Base-by-base conservation (phyloP, 2,888 invertebrate genomes). In the Dinocampus coccinellae region DNA sequence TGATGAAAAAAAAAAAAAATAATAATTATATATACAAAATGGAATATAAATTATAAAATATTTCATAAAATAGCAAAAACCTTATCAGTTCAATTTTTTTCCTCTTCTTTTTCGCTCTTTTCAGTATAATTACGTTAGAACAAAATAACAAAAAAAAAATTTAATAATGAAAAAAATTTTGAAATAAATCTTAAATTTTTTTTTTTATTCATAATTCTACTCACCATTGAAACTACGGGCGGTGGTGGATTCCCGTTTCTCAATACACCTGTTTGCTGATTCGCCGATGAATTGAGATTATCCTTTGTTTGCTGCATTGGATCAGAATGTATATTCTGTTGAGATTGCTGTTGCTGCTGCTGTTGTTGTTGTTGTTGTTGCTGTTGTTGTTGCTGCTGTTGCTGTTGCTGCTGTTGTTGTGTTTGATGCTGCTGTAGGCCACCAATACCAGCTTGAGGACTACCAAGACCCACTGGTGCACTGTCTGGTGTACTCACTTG, bases 251-350 rank as follows among this genome's bases (percentile, higher is more conserved):
- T 87, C 75, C 87, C 87, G 83, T 87, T 87, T 72, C 87, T 83
- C 39, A 87, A 82, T 73, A 82, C 79, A 73, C 84, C 84, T 72
- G 87, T 75, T 82, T 87, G 87, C 80, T 87, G 87, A 79, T 80
- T 84, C 78, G 81, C 83, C 77, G 83, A 82, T 63, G 86, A 81
- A 78, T 85, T 86, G 20, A 87, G 83, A 80, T 81, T 84, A 80
- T 87, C 87, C 82, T 87, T 87, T 77, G 86, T 82, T 72, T 87
- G 87, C 85, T 87, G 87, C 87, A 87, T 87, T 75, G 85, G 85
- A 78, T 87, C 87, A 66, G 78, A 73, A 79, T 85, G 85, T 70
- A 85, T 77, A 60, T 82, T 74, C 79, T 83, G 82, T 73, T 84
- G 85, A 62, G 81, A 76, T 78, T 84, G 84, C 71, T 79, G 78